Percentiles rank a stretch among this genome's conserved stretches.
These are phyloP conservation scores for Hylomyscus alleni DNA, from an alignment of 2,797 vertebrate genomes.

Conservation along the genomic window DNA sequence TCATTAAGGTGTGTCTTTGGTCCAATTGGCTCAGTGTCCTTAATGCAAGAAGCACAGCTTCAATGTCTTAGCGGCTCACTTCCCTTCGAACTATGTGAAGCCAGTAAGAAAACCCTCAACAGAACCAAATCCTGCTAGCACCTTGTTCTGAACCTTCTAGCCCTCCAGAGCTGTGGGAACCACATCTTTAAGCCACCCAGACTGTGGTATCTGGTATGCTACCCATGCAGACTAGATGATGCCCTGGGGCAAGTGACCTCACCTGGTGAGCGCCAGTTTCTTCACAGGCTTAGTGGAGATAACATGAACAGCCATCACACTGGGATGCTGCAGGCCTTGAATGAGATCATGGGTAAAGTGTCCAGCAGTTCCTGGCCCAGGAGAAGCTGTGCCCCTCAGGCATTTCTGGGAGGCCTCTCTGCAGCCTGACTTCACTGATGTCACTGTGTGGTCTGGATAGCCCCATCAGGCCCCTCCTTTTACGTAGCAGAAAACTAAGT, in stretches of 20 bases:
- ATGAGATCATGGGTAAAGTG: background rate
- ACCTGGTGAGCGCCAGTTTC: background rate
- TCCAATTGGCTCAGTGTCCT: background rate
- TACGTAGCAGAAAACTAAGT: background rate
- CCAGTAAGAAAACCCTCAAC: background rate
- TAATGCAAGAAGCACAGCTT: background rate
- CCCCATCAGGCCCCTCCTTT: background rate
- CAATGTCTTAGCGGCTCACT: background rate
- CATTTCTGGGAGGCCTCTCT: background rate
- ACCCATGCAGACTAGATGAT: background rate
- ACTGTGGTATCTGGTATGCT: background rate
- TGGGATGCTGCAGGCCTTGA: background rate
- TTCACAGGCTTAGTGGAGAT: background rate
- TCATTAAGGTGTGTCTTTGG: background rate
- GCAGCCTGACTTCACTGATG: background rate
- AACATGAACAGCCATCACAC: background rate
- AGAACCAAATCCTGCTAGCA: background rate
- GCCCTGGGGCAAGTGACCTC: background rate
- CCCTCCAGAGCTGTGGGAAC: background rate
- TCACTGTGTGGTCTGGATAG: background rate
- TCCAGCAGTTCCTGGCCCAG: background rate
- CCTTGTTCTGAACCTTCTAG: background rate
- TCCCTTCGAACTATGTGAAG: background rate
- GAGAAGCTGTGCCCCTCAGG: background rate
- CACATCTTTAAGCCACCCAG: background rate